Base-by-base conservation (phyloP, 2,113 vertebrate genomes). In the Fulmarus glacialis region DNA sequence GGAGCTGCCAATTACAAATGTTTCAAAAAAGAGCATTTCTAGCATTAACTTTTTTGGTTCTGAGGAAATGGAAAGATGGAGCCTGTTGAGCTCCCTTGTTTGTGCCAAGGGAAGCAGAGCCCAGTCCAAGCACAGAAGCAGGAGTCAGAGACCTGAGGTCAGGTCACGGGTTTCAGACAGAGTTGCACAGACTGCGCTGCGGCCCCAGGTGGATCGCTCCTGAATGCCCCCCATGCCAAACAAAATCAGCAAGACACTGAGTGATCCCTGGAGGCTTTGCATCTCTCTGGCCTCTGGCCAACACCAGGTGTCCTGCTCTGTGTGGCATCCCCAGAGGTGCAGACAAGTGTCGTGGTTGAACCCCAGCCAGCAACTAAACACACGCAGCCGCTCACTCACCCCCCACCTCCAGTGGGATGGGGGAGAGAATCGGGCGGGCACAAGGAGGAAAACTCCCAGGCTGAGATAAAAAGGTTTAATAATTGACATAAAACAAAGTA, bases 1-100 rank as follows among this genome's bases (percentile, higher is more conserved):
- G 93, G 43, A 82, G 36, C 86, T 97, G 90, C 89, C 90, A 97
- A 83, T 62, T 52, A 84, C 43, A 79, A 95, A 52, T 60, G n/a
- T 81, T 96, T 93, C 66, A 53, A 88, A 91, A 91, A 79, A 81
- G 72, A 75, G 40, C 27, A 15, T 79, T 95, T 92, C 60, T 52
- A 92, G 64, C 21, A 52, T 83, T 89, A 72, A 52, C 12, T 78
- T 78, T 38, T 72, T 43, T 68, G 21, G 4, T 70, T 50, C 78
- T 70, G 59, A n/a, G 67, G 56, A 92, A 67, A 74, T 19, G 9
- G 43, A 59, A 71, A 18, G 42, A 23, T 15, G 38, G 40, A 75
- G 60, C 56, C 43, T 55, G 43, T 29, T 56, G 48, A 59, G 15
- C 5, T 70, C 30, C 38, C 32, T 34, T 79, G 43, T 56, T 67